phyloP scores from a whole-genome alignment of 2,113 vertebrate genomes.

The Symphodus melops region DNA sequence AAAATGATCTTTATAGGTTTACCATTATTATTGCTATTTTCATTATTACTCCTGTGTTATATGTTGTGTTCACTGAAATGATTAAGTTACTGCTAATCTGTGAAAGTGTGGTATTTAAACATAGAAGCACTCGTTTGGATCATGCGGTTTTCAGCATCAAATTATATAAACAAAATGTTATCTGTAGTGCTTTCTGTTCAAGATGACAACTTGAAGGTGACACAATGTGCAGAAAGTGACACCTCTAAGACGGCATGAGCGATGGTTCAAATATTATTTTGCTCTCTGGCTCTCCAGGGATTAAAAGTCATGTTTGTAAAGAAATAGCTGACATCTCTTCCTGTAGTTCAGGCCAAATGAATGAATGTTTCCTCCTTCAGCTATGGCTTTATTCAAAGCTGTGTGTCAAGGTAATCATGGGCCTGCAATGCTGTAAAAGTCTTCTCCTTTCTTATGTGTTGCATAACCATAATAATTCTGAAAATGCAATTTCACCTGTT shows the following conservation, averaged over 20 bases:
- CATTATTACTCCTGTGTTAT: too few relatives aligned
- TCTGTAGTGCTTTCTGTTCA: too few relatives aligned
- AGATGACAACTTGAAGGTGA: background rate
- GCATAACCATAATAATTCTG: constrained; percentile 17
- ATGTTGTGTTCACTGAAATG: too few relatives aligned
- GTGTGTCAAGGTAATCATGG: background rate
- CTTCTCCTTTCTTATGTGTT: constrained; percentile 9
- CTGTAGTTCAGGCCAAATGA: constrained; percentile 14
- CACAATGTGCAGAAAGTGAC: background rate
- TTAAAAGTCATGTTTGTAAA: constrained; percentile 1
- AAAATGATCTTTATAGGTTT: too few relatives aligned
- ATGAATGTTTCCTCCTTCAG: background rate
- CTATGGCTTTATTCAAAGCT: constrained; percentile 11
- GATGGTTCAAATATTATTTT: background rate
- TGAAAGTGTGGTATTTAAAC: too few relatives aligned
- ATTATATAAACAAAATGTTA: too few relatives aligned
- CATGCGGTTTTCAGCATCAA: too few relatives aligned
- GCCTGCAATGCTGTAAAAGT: background rate
- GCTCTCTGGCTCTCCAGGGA: background rate
- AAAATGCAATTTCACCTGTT: constrained; percentile 35
- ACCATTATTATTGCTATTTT: too few relatives aligned
- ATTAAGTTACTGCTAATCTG: too few relatives aligned
- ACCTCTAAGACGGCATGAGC: background rate
- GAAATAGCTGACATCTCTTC: background rate
- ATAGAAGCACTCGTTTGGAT: too few relatives aligned